Evolutionary conservation across 2,888 invertebrate species (phyloP).

Genomic region (Anorthoa munda): DNA sequence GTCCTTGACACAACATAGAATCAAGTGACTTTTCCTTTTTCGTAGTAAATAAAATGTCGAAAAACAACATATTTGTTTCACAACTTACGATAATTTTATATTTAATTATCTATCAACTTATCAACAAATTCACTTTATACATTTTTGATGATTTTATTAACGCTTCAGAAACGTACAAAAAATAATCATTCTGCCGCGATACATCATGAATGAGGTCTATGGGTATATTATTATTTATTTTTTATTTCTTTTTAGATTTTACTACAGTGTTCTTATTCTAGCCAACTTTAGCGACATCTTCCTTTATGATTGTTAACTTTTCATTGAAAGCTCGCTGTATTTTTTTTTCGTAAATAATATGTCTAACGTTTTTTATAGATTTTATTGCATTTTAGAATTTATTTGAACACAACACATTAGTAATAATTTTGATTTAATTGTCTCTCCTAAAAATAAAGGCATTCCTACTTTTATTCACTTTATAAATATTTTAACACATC

Average conservation of each 20-base stretch:
- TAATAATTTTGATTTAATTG: constrained; percentile 4
- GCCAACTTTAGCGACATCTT: constrained; percentile 37
- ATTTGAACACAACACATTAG: constrained; percentile 6
- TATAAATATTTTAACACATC: background rate
- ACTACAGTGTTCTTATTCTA: constrained; percentile 55
- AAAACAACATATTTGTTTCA: constrained; percentile 53
- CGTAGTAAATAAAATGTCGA: constrained; percentile 6
- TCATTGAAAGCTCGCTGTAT: constrained; percentile 37
- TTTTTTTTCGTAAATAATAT: constrained; percentile 26
- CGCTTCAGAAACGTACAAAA: constrained; percentile 78
- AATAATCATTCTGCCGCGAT: constrained; percentile 74
- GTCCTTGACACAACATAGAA: background rate
- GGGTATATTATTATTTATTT: constrained; percentile 60
- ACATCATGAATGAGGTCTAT: constrained; percentile 68
- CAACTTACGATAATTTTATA: constrained; percentile 66
- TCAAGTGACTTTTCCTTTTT: background rate
- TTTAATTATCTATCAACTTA: constrained; percentile 61
- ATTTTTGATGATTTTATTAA: constrained; percentile 57
- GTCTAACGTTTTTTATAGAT: background rate
- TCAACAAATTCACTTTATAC: constrained; percentile 62
- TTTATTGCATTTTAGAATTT: constrained; percentile 7
- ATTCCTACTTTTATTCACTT: background rate
- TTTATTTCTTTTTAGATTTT: constrained; percentile 44
- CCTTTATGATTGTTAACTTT: constrained; percentile 1
- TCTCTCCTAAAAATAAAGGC: constrained; percentile 28